Evolutionary conservation across 1,140 invertebrate genomes (phyloP), one percentile per base, ranked within the genome.

Genomic region (Penaeus japonicus): DNA sequence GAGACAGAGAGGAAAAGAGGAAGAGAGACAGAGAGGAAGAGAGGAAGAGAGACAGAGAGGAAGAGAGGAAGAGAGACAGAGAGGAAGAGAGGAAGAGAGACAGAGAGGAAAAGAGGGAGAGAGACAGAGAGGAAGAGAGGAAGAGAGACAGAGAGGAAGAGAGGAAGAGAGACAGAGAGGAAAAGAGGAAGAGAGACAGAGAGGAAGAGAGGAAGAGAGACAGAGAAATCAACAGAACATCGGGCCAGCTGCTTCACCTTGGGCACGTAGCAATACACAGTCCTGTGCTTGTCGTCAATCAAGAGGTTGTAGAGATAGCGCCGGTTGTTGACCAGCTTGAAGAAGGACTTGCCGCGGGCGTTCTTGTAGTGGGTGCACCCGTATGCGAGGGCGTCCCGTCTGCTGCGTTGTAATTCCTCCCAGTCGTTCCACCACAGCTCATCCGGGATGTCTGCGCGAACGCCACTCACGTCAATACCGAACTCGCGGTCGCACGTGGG

Each of bases 221-320:
- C 2, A 7, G 12, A 7, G 5, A 7, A 39, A 39, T 12, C 35
- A 39, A 7, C 2, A 39, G 7, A 39, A 39, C 2, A 39, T 12
- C 39, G 0, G 0, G 0, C 7, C 39, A 2, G 2, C 39, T 7
- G 2, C 39, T 12, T 22, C 54, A 88, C 86, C 86, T 88, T 88
- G 2, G 86, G 87, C 24, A 88, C 80, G 57, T 88, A 88, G 35
- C 87, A 88, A 27, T 88, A 88, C 53, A 88, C 77, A 7, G 87
- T 73, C 20, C 47, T 73, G 70, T 88, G 87, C 15, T 55, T 57
- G 32, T 88, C 87, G 53, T 88, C 87, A 32, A 88, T 47, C 15
- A 88, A 32, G n/a, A 88, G 53, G 53, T 88, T 88, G 87, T 88
- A 88, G 27, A 88, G 87, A 73, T 88, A 88, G 32, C 62, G 75